Evolutionary conservation across 2,797 vertebrate species (phyloP).

Genomic region (Crenichthys baileyi): DNA sequence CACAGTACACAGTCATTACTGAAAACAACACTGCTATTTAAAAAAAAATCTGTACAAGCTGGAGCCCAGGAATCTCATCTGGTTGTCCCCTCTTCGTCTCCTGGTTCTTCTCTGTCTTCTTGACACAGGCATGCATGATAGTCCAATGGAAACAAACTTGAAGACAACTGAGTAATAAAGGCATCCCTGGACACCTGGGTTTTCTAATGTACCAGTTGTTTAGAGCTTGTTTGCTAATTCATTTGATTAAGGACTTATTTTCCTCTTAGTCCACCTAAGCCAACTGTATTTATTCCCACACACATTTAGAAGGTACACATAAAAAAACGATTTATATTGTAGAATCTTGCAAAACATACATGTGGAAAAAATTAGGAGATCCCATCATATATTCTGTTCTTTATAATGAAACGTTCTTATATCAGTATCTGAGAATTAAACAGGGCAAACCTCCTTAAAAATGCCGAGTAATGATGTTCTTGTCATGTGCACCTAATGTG

Average conservation of each 20-base stretch:
- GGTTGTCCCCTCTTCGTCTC: constrained; percentile 15
- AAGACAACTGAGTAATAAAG: neutral
- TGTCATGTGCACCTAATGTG: no score
- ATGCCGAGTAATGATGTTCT: neutral
- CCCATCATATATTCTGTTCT: no score
- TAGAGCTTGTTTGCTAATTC: constrained; percentile 36
- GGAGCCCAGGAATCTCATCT: constrained; percentile 25
- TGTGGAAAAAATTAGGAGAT: no score
- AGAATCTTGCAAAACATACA: no score
- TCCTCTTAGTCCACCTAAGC: constrained; percentile 2
- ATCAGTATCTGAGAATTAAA: constrained; percentile 29
- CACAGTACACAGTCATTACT: neutral
- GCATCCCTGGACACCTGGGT: neutral
- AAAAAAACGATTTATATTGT: no score
- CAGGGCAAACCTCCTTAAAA: constrained; percentile 10
- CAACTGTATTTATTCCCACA: constrained; percentile 26
- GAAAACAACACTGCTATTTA: neutral
- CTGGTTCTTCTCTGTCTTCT: constrained; percentile 19
- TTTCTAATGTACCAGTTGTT: constrained; percentile 35
- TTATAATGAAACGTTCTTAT: no score
- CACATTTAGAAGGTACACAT: constrained; percentile 7
- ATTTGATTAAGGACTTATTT: constrained; percentile 47
- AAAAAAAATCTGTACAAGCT: neutral
- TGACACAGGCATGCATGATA: constrained; percentile 9
- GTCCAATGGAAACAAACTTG: constrained; percentile 34